Percentiles rank a stretch among this genome's conserved stretches.
Conservation (phyloP, 2,797 vertebrate genomes). For the Pseudomugil tenellus region DNA sequence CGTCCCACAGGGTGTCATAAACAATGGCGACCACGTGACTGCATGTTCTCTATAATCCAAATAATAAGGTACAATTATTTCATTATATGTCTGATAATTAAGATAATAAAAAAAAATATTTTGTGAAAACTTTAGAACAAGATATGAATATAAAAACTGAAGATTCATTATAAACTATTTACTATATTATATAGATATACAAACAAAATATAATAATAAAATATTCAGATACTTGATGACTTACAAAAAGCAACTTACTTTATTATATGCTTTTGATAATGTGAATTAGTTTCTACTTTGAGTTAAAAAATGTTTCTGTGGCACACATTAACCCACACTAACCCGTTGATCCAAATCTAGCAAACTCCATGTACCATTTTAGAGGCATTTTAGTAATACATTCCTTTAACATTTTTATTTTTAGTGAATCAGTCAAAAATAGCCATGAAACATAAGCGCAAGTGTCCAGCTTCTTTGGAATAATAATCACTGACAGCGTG, state of each 20-base stretch:
- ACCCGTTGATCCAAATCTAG: not conserved
- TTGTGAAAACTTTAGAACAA: too few species aligned
- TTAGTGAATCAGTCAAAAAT: conserved; percentile 16
- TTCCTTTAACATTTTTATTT: conserved; percentile 11
- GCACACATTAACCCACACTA: not conserved
- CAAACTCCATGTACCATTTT: conserved; percentile 14
- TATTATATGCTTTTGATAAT: not conserved
- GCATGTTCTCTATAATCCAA: too few species aligned
- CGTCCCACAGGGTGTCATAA: too few species aligned
- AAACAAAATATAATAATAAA: too few species aligned
- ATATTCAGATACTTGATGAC: too few species aligned
- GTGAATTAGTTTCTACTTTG: not conserved
- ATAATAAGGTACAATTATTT: too few species aligned
- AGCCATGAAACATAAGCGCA: conserved; percentile 3
- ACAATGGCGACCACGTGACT: too few species aligned
- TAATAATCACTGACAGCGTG: conserved; percentile 18
- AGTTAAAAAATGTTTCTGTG: not conserved
- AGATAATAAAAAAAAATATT: too few species aligned
- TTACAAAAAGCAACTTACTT: not conserved
- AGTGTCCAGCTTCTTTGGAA: conserved; percentile 19
- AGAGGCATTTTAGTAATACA: conserved; percentile 13
- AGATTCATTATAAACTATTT: too few species aligned
- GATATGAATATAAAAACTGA: too few species aligned
- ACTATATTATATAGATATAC: too few species aligned
- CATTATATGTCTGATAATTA: too few species aligned